Base-by-base conservation (phyloP, 2,888 invertebrate genomes). In the Cryptocephalus primarius region DNA sequence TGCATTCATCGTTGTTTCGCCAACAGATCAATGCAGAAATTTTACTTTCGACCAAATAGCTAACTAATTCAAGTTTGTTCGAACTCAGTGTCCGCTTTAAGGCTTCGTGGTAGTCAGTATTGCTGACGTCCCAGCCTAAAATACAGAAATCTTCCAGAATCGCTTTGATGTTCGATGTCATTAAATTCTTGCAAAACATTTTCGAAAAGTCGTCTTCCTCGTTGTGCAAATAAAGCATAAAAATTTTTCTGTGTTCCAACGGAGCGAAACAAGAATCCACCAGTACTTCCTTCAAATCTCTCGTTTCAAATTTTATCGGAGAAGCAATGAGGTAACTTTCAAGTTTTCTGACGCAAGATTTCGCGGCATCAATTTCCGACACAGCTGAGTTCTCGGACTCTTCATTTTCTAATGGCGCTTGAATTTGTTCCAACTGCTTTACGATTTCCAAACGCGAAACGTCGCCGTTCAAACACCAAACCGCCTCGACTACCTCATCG, bases 81-180 rank as follows among this genome's bases (percentile, higher is more conserved):
- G 54, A 39, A 47, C 45, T 43, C 47, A 56, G 45, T 8, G 55
- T 53, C 12, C 48, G 31, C 33, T 46, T 50, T 51, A 66, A 59
- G 44, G 58, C 59, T 47, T 50, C 42, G 39, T 62, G 58, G 48
- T 57, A 59, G 14, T 47, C 44, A 12, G 51, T 43, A 14, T 60
- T 51, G 32, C 56, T 55, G 8, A 66, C 40, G 48, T 65, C 62
- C 64, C 65, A 66, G n/a, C 62, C 63, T 31, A 65, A 41, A 8
- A 65, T 32, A 44, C 55, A 56, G 47, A 58, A 66, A 40, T 52
- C 51, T 12, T 54, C 53, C 10, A 63, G 43, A 39, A 63, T 48
- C 14, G 54, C 44, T 6, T 48, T 43, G 14, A 64, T 45, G 42
- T 59, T 53, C 9, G 51, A 40, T n/a, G 50, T 55, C 11, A 39